Evolutionary conservation across 2,888 invertebrate genomes (phyloP).

Genomic region (Nemotelus pantherinus): DNA sequence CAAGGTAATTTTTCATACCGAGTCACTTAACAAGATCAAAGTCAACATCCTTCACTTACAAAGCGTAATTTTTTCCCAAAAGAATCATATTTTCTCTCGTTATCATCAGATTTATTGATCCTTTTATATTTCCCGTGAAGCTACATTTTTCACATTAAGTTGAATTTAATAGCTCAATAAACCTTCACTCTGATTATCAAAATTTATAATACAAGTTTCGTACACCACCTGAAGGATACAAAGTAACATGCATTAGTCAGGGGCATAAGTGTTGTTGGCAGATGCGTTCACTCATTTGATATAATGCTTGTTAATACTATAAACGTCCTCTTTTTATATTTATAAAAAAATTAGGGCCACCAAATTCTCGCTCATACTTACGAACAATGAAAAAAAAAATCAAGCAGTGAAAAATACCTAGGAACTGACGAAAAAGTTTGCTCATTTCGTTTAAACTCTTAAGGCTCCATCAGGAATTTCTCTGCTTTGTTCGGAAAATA

Average conservation of each 20-base stretch:
- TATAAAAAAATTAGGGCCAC: not conserved
- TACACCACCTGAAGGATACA: conserved; percentile 7
- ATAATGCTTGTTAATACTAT: not conserved
- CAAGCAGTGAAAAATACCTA: conserved; percentile 2
- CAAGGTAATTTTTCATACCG: no score
- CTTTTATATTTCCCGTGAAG: conserved; percentile 3
- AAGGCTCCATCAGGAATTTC: conserved; percentile 42
- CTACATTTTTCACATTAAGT: not conserved
- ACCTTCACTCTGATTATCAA: conserved; percentile 19
- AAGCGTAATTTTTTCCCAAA: no score
- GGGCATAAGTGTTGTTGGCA: not conserved
- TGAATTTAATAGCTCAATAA: conserved; percentile 26
- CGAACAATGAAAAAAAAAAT: not conserved
- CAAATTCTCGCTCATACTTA: no score
- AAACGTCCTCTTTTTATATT: not conserved
- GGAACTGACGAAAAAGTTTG: conserved; percentile 41
- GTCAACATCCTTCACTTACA: no score
- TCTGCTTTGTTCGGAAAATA: conserved; percentile 50
- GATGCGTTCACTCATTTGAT: conserved; percentile 23
- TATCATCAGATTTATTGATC: conserved; percentile 26
- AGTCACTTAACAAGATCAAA: no score
- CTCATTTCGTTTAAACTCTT: conserved; percentile 35
- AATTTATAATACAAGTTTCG: conserved; percentile 12
- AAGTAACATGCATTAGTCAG: conserved; percentile 9
- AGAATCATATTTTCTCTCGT: conserved; percentile 13